phyloP scores from a whole-genome alignment of 2,113 vertebrate genomes.

The Tragelaphus scriptus region DNA sequence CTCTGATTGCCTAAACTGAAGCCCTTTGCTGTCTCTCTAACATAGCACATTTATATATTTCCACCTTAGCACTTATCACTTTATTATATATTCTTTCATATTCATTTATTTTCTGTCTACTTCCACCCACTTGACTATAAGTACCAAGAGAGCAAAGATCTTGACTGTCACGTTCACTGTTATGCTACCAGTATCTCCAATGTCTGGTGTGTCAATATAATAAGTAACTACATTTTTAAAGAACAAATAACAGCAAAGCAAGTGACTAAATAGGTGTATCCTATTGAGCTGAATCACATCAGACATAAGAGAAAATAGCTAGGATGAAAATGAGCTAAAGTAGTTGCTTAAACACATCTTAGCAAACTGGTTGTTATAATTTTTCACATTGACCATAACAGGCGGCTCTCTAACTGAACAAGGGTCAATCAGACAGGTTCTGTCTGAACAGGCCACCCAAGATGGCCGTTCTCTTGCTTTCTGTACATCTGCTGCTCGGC shows the following conservation, averaged over 20 bases:
- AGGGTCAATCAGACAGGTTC: neutral
- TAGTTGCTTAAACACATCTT: neutral
- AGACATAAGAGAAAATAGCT: neutral
- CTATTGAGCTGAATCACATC: neutral
- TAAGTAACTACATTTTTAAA: neutral
- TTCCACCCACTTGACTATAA: neutral
- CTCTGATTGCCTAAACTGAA: neutral
- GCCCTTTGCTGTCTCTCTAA: neutral
- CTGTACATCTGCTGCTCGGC: neutral
- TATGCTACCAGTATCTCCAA: neutral
- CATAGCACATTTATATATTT: neutral
- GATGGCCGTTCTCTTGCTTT: neutral
- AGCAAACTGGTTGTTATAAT: neutral
- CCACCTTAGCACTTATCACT: neutral
- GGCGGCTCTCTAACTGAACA: neutral
- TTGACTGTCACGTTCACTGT: neutral
- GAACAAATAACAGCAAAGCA: neutral
- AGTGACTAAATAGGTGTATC: neutral
- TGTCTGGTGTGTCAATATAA: neutral
- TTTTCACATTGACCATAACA: neutral
- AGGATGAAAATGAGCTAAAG: neutral
- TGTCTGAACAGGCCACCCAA: neutral
- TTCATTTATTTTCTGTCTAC: neutral
- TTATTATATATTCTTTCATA: neutral
- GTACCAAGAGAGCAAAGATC: neutral